phyloP scores from a whole-genome alignment of 2,888 invertebrate species.

The Heteropelma amictum region DNA sequence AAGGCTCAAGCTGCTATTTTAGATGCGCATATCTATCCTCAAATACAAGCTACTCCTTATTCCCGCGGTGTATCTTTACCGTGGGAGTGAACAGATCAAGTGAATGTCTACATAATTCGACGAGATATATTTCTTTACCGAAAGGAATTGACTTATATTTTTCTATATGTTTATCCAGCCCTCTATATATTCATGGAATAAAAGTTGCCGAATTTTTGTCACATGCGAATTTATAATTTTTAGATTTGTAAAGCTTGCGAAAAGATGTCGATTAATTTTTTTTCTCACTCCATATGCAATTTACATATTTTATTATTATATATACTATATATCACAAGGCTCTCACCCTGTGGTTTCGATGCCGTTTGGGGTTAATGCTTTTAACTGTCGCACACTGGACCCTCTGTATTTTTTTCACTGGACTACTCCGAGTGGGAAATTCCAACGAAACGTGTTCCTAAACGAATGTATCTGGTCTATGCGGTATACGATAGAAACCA shows the following conservation, averaged over 20 bases:
- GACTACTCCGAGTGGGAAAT: slow-evolving; percentile 21
- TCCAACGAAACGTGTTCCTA: slow-evolving; percentile 36
- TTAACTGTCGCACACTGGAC: not conserved
- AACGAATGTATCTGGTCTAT: slow-evolving; percentile 10
- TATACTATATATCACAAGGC: too few species aligned
- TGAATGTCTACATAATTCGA: slow-evolving; percentile 25
- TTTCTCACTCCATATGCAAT: too few species aligned
- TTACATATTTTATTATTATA: too few species aligned
- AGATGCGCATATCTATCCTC: slow-evolving; percentile 20
- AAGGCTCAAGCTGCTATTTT: too few species aligned
- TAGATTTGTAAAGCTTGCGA: too few species aligned
- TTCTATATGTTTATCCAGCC: not conserved
- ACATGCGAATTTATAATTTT: not conserved
- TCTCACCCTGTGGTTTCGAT: too few species aligned
- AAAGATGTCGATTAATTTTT: too few species aligned
- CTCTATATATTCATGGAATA: too few species aligned
- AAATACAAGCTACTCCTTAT: slow-evolving; percentile 19
- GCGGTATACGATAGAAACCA: not conserved
- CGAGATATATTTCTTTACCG: slow-evolving; percentile 15
- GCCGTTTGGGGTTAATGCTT: too few species aligned
- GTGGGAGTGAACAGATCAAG: not conserved
- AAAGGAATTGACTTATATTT: slow-evolving; percentile 2
- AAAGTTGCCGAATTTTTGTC: not conserved
- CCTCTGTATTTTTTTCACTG: not conserved
- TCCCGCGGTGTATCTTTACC: not conserved